Evolutionary conservation across 2,113 vertebrate species (phyloP).

Genomic region (Gymnogyps californianus): DNA sequence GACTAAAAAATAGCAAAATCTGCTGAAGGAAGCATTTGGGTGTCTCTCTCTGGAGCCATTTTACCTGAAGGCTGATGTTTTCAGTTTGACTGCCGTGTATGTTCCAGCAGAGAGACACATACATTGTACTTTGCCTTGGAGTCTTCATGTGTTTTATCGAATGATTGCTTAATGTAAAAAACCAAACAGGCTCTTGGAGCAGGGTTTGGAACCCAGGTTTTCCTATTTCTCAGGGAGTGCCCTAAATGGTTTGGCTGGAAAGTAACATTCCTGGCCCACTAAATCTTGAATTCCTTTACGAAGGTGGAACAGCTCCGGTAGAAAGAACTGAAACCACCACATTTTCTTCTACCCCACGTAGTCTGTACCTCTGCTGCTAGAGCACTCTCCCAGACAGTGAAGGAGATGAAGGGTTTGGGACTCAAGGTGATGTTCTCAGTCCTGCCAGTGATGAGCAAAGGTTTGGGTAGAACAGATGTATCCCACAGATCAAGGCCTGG

Average conservation of each 20-base stretch:
- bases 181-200: neutral
- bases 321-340: neutral
- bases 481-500: neutral
- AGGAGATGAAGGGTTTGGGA: neutral
- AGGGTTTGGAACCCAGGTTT: neutral
- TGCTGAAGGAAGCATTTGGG: neutral
- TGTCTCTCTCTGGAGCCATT: neutral
- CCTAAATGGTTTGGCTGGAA: neutral
- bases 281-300: neutral
- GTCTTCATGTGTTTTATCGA: neutral
- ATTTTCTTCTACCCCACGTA: neutral
- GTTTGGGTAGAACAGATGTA: neutral
- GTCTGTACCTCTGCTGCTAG: neutral
- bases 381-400: neutral
- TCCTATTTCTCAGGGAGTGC: neutral
- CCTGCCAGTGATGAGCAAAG: neutral
- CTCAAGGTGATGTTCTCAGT: neutral
- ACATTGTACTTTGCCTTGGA: neutral
- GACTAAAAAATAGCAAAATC: neutral
- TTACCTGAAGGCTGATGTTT: neutral
- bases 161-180: neutral
- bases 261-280: neutral
- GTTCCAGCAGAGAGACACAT: neutral
- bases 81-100: neutral
- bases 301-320: conserved; percentile 2